Evolutionary conservation across 2,797 vertebrate species (phyloP), one percentile per base, ranked within the genome.

Genomic region (Tapirus indicus): DNA sequence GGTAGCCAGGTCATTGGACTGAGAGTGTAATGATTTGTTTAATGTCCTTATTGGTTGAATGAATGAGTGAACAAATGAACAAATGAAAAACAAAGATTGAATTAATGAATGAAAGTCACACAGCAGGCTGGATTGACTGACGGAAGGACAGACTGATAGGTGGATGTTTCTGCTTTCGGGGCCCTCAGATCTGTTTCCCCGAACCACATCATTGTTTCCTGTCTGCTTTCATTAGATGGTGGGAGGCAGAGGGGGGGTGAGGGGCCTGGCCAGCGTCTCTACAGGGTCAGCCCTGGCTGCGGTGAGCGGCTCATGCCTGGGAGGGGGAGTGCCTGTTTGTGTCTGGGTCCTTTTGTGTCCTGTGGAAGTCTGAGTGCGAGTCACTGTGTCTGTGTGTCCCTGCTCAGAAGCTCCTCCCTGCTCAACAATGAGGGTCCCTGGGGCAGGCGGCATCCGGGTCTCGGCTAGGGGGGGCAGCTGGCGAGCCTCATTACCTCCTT

Each of bases 401-500:
- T 2, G 60, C 56, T 78, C 72, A 60, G 72, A 79, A 62, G 14
- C 38, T 68, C 56, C 49, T 88, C 41, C 14, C 52, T 71, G 47
- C 49, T 38, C 27, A 78, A n/a, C 20, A 88, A 23, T 2, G n/a
- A 88, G 32, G 49, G 75, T 44, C 69, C 82, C 58, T n/a, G 17
- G 56, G 52, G 9, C 29, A 93, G 14, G 69, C 29, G 27, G 6
- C 47, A n/a, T 14, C 35, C 1, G 7, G 35, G 58, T 38, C 56
- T 88, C 71, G 17, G 44, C 12, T 9, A 7, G 60, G 69, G 95
- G 54, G 88, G 17, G 20, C 13, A 64, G 23, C 20, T 90, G 88
- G 69, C 83, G 97, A 95, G 95, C 91, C 71, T 95, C 94, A 78
- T 97, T 97, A 96, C 92, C 91, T 95, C 69, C 89, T 3, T 44